These are phyloP conservation scores for Heliothis subflexa DNA, from an alignment of 1,140 invertebrate genomes.

Conservation along the genomic window DNA sequence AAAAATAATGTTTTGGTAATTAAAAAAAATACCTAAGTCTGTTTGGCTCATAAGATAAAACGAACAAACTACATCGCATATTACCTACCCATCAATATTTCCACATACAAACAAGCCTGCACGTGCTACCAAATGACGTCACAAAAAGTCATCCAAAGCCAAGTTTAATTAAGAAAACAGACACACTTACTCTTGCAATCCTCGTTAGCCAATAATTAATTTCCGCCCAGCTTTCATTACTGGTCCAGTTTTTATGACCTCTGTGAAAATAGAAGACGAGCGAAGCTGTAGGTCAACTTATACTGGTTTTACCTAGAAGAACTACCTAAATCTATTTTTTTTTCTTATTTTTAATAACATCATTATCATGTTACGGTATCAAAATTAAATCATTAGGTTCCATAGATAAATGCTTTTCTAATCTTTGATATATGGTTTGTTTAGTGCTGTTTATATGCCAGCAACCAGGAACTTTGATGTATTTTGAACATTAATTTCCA, in stretches of 20 bases:
- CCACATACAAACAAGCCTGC: neutral
- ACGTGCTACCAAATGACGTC: constrained; percentile 10
- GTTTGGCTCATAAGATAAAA: too few species aligned
- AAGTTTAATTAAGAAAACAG: constrained; percentile 29
- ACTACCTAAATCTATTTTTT: neutral
- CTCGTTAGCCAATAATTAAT: constrained; percentile 37
- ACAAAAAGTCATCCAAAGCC: constrained; percentile 21
- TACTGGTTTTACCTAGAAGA: neutral
- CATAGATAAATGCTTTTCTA: neutral
- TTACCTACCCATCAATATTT: neutral
- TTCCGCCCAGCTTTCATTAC: constrained; percentile 16
- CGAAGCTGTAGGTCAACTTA: neutral
- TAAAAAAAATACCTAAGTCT: too few species aligned
- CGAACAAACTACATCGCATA: neutral
- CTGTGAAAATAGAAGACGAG: neutral
- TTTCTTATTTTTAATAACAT: neutral
- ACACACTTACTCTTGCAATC: constrained; percentile 23
- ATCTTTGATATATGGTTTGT: neutral
- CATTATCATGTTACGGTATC: too few species aligned
- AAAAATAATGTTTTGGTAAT: too few species aligned
- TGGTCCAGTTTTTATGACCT: neutral
- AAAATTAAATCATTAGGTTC: too few species aligned
- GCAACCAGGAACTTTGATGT: too few species aligned
- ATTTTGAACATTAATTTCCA: too few species aligned
- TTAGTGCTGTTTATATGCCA: neutral